phyloP scores from a whole-genome alignment of 2,113 vertebrate species.

The Gallinago jamesoni region DNA sequence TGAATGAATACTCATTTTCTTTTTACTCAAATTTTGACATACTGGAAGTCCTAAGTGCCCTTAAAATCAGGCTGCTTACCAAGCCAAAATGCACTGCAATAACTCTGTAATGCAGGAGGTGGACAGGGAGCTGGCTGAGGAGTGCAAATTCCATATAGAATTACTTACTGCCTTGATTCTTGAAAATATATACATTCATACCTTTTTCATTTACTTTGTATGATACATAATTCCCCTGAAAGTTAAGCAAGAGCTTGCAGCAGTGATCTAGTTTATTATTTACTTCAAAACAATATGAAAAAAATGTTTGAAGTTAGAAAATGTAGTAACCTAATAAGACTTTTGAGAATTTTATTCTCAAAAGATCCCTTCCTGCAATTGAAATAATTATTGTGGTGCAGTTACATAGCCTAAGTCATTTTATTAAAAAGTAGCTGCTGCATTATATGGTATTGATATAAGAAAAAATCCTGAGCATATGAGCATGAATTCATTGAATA shows the following conservation, averaged over 20 bases:
- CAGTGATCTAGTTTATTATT: background rate
- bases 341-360: background rate
- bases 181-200: background rate
- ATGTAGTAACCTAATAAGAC: background rate
- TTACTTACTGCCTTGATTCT: background rate
- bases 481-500: background rate
- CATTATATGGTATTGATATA: background rate
- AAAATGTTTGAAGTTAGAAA: background rate
- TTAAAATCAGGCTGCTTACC: background rate
- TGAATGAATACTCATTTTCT: background rate
- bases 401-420: constrained; percentile 34
- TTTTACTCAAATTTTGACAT: background rate
- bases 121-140: background rate
- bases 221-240: background rate
- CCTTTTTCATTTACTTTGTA: background rate
- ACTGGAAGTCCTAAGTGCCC: background rate
- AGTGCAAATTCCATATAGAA: background rate
- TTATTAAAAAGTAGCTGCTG: background rate
- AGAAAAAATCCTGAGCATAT: background rate
- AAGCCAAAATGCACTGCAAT: background rate
- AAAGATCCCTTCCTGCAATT: background rate
- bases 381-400: background rate
- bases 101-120: background rate
- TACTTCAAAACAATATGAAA: background rate
- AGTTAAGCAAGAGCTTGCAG: background rate